These are phyloP conservation scores for Epinotia bilunana DNA, from an alignment of 2,888 invertebrate species.

Conservation along the genomic window DNA sequence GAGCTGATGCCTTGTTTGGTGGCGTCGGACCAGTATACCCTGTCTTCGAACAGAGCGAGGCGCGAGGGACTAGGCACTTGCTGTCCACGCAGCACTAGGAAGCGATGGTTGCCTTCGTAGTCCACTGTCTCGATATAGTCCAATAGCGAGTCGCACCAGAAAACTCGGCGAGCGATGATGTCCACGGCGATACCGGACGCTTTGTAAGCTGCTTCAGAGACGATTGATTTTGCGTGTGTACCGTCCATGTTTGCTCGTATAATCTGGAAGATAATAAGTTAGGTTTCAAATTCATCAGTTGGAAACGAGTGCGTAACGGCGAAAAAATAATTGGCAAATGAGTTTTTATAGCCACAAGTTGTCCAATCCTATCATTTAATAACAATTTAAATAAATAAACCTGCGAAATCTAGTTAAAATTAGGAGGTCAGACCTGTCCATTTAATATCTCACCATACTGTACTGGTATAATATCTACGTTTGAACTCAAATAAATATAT, in stretches of 20 bases:
- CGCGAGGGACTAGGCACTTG: slow-evolving; percentile 94
- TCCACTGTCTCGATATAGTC: slow-evolving; percentile 98
- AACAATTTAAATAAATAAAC: too few species aligned
- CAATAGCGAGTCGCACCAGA: slow-evolving; percentile 97
- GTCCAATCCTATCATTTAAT: too few species aligned
- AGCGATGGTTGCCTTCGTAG: slow-evolving; percentile 93
- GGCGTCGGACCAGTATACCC: slow-evolving; percentile 96
- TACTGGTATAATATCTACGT: too few species aligned
- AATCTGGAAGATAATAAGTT: slow-evolving; percentile 67
- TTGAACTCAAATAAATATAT: background rate
- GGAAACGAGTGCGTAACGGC: background rate
- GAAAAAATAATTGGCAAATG: background rate
- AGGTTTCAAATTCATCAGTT: background rate
- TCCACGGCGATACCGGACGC: slow-evolving; percentile 97
- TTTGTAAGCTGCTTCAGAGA: slow-evolving; percentile 96
- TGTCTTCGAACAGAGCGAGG: slow-evolving; percentile 92
- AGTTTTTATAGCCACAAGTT: too few species aligned
- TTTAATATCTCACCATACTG: too few species aligned
- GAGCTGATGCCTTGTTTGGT: slow-evolving; percentile 95
- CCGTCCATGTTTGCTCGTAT: slow-evolving; percentile 98
- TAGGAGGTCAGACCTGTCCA: too few species aligned
- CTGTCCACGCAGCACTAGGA: slow-evolving; percentile 91
- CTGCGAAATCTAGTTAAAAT: too few species aligned
- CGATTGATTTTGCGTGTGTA: slow-evolving; percentile 91
- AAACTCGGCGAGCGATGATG: slow-evolving; percentile 94